Conservation (phyloP, 2,797 vertebrate genomes). For the Sebastes taczanowskii region DNA sequence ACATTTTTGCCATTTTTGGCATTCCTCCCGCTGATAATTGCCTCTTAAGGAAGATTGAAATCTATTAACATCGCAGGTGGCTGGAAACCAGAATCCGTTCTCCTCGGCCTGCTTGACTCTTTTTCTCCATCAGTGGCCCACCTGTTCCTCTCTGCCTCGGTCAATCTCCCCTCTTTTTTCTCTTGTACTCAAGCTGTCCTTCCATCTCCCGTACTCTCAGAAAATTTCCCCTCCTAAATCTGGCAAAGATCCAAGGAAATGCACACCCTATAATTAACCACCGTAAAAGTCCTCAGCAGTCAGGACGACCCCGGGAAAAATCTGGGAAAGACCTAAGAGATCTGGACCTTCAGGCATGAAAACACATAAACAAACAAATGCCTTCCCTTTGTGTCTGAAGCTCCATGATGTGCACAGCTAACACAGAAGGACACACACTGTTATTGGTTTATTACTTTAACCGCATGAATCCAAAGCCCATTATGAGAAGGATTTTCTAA, state of each 20-base stretch:
- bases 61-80: slow-evolving; percentile 80
- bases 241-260: slow-evolving; percentile 78
- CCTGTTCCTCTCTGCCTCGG: slow-evolving; percentile 59
- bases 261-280: slow-evolving; percentile 82
- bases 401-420: neutral
- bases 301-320: slow-evolving; percentile 28
- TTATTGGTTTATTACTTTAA: neutral
- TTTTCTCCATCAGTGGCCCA: slow-evolving; percentile 46
- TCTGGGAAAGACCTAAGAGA: slow-evolving; percentile 17
- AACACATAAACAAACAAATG: slow-evolving; percentile 35
- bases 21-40: slow-evolving; percentile 63
- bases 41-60: slow-evolving; percentile 66
- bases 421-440: neutral
- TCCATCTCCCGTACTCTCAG: slow-evolving; percentile 1
- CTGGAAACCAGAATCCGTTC: slow-evolving; percentile 43
- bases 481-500: neutral
- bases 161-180: slow-evolving; percentile 58
- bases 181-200: slow-evolving; percentile 42
- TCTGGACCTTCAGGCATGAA: slow-evolving; percentile 16
- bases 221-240: slow-evolving; percentile 55
- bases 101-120: slow-evolving; percentile 12
- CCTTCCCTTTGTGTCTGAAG: neutral
- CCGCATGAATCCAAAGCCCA: neutral
- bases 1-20: slow-evolving; percentile 61
- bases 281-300: slow-evolving; percentile 61